Base-by-base conservation (phyloP, 2,888 invertebrate genomes). In the Choreutis nemorana region DNA sequence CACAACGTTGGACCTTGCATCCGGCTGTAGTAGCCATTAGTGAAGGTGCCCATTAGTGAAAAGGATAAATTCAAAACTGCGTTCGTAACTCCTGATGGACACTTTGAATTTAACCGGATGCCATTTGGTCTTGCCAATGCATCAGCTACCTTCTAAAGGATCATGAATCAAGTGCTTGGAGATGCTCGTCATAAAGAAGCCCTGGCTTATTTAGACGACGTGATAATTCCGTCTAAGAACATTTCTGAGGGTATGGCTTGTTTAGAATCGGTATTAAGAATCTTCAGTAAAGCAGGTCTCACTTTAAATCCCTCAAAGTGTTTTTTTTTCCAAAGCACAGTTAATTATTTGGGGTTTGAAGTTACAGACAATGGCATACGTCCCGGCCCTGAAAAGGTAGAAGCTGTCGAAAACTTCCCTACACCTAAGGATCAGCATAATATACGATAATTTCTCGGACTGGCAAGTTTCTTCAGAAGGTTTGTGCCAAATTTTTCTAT, bases 221-320 rank as follows among this genome's bases (percentile, higher is more conserved):
- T 28, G 7, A 16, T 32, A 9, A 24, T 28, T 14, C 20, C 16
- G 13, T 8, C 23, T 6, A 13, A 15, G 14, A 24, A 12, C 3
- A 12, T 27, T 11, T 7, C 26, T 14, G 26, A 31, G 12, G 14
- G 12, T 22, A 20, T 27, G 2, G 9, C 11, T 8, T 14, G 9
- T 3, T 10, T 26, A 8, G 21, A 26, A 10, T 11, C 14, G 10
- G 15, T 25, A 9, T 24, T 31, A 9, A 28, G 24, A 25, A 26
- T 36, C 2, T 31, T 29, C 4, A 14, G 28, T 10, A 9, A 37
- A 16, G 29, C 28, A 4, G 36, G 37, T 11, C 25, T 41, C 9
- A 38, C 36, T 1, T 20, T 41, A 5, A 39, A 37, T n/a, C n/a
- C 32, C 2, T 5, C 21, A 2, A 41, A 41, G 12, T 41, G 41